These are phyloP conservation scores for Limnodromus scolopaceus DNA, from an alignment of 2,797 vertebrate genomes.

Conservation along the genomic window DNA sequence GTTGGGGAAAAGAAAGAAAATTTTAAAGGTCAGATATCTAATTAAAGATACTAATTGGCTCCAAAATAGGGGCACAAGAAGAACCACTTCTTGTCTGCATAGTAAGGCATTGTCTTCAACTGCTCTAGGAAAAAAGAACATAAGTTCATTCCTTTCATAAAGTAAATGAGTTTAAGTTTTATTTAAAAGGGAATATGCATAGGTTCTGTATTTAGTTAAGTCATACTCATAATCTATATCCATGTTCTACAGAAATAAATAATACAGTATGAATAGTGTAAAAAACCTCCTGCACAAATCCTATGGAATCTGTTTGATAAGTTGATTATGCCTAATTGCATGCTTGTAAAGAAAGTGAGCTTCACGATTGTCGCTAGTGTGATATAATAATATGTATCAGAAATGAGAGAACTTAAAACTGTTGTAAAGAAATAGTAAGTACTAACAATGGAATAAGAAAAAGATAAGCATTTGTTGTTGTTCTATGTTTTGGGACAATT, in stretches of 20 bases:
- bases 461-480: neutral
- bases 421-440: neutral
- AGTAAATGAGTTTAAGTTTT: neutral
- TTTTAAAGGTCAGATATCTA: slow-evolving; percentile 11
- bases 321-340: neutral
- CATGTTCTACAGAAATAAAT: neutral
- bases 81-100: neutral
- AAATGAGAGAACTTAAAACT: neutral
- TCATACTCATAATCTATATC: neutral
- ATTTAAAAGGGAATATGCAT: neutral
- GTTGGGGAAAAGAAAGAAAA: neutral
- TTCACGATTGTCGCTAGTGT: neutral
- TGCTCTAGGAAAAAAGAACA: neutral
- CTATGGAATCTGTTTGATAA: neutral
- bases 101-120: neutral
- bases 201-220: neutral
- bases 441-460: neutral
- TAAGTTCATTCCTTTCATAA: neutral
- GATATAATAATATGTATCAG: neutral
- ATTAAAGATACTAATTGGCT: neutral
- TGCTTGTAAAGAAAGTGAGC: neutral
- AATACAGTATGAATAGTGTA: neutral
- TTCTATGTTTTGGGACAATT: neutral
- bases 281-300: neutral
- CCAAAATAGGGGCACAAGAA: neutral